Evolutionary conservation across 2,113 vertebrate species (phyloP), one percentile per base, ranked within the genome.

Genomic region (Cairina moschata): DNA sequence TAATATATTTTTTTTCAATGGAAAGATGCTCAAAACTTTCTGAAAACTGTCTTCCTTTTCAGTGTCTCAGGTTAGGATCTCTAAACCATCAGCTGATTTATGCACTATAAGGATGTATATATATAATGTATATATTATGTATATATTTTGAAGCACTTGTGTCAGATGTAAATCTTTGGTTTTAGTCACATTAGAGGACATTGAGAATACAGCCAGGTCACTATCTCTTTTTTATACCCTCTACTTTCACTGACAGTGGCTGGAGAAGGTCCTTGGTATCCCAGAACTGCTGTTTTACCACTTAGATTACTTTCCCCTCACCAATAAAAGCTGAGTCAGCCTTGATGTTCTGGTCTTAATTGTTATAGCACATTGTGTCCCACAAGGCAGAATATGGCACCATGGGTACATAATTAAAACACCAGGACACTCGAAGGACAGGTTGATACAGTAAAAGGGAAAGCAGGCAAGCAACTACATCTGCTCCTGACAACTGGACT

Each of bases 311-410:
- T 75, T 85, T 91, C 42, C 58, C 44, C 50, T 96, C 62, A 54
- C 63, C 80, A 66, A 12, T 42, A 78, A 88, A 67, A 72, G 86
- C 93, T 87, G 91, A 96, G 60, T 95, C 95, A 96, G 71, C 91
- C 86, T 56, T 75, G 72, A 88, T 89, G 67, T 50, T 88, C 71
- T 77, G 55, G 46, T 90, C 71, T 92, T 97, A 97, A 96, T 96
- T 91, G 85, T 87, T 87, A 38, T 48, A 74, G 77, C 31, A 48
- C 13, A 2, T 34, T 40, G 68, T 74, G 67, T 95, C 94, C 91
- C 91, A 89, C n/a, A 87, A 75, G 92, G 65, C 66, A 80, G 73
- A 88, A 38, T 28, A 40, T 52, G 50, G 78, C 86, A 86, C 83
- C 69, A 71, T 22, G 75, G 83, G 74, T 79, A 76, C 81, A 68